Base-by-base conservation (phyloP, 2,888 invertebrate genomes). In the Callyntrura guangdongensis region DNA sequence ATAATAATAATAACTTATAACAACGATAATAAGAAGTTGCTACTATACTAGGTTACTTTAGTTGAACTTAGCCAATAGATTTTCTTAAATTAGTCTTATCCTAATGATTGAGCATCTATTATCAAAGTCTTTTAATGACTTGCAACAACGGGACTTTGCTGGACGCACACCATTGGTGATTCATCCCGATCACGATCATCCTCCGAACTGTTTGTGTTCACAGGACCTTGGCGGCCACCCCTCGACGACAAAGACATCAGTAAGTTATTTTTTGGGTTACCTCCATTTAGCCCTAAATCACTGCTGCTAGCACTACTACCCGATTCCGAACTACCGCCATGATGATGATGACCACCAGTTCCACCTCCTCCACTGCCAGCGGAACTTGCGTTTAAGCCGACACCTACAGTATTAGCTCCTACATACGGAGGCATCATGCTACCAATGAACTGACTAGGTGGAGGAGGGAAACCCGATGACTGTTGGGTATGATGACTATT, bases 111-210 rank as follows among this genome's bases (percentile, higher is more conserved):
- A 94, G 93, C 93, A 94, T 94, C 94, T 94, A 93, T 91, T 79
- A 77, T 89, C 93, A 93, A n/a, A 93, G 93, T 96, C 95, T 92
- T 92, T 94, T 94, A 97, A 95, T 98, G 98, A 95, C 98, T 98
- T 95, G 97, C 98, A 95, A 98, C 98, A 95, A 98, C 98, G 86
- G 92, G 98, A 96, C 97, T 98, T 96, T 98, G 98, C 95, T 98
- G 97, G 95, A 98, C 97, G 95, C 98, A 98, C 94, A 98, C 97
- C 97, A 98, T 97, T 94, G 97, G 97, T 94, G 97, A 97, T 94
- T 97, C 97, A 79, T 97, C 97, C 93, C 96, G 95, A 94, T 96
- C 96, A 94, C 95, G 94, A 95, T 94, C 94, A 79, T 94, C 94
- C 72, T 93, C 93, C 3, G 94, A 94, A 88, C 93, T 93, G 17